phyloP scores from a whole-genome alignment of 2,888 invertebrate genomes.

The Calameuta filiformis region DNA sequence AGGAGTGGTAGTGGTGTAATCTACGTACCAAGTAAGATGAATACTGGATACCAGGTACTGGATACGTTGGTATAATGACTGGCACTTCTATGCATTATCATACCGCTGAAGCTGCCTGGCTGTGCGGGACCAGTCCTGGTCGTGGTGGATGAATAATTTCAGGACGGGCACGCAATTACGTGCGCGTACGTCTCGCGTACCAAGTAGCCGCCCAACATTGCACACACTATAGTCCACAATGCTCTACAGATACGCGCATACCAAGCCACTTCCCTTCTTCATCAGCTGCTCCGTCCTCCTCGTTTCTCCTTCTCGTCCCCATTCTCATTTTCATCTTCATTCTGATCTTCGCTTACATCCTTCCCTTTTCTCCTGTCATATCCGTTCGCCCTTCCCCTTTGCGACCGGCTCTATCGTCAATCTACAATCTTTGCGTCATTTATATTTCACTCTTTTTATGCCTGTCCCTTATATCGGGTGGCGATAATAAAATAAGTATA shows the following conservation, averaged over 20 bases:
- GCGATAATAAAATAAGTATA: conserved; percentile 13
- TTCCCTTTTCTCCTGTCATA: background rate
- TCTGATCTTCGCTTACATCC: conserved; percentile 10
- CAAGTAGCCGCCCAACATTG: conserved; percentile 57
- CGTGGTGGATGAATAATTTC: conserved; percentile 65
- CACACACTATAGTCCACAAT: conserved; percentile 15
- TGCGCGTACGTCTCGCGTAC: conserved; percentile 65
- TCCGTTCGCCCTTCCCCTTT: conserved; percentile 15
- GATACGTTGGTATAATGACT: conserved; percentile 59
- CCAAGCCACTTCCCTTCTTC: background rate
- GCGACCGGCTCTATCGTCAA: conserved; percentile 24
- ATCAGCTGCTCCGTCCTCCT: conserved; percentile 9
- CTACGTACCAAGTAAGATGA: conserved; percentile 45
- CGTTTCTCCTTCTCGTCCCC: conserved; percentile 9
- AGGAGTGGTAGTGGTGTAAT: conserved; percentile 48
- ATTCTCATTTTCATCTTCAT: conserved; percentile 26
- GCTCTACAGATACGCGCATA: background rate
- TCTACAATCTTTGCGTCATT: conserved; percentile 58
- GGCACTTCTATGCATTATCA: conserved; percentile 66
- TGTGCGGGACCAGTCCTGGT: conserved; percentile 49
- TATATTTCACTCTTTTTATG: conserved; percentile 57
- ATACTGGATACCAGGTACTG: conserved; percentile 25
- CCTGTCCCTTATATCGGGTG: conserved; percentile 26
- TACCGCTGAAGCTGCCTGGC: conserved; percentile 47
- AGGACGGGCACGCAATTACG: conserved; percentile 65